Percentiles rank a stretch among this genome's conserved stretches.
These are phyloP conservation scores for Micropoecilia bifurca DNA, from an alignment of 2,797 vertebrate species.

Conservation along the genomic window DNA sequence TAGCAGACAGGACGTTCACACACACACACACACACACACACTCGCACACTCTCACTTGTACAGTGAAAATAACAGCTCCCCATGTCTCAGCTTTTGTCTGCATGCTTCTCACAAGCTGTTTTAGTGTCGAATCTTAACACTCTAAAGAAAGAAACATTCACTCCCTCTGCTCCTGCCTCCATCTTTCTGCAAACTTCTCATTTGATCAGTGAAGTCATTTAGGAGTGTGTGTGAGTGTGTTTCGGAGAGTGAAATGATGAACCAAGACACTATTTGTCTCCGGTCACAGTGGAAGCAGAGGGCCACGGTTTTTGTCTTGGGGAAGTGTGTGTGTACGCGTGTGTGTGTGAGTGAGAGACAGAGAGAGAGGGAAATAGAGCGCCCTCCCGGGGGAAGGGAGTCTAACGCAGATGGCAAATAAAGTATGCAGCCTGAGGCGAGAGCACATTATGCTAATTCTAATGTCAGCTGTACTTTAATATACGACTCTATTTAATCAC, in stretches of 20 bases:
- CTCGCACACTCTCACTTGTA: conserved; percentile 53
- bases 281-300: conserved; percentile 49
- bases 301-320: conserved; percentile 88
- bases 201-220: conserved; percentile 87
- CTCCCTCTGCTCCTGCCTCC: conserved; percentile 16
- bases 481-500: conserved; percentile 99
- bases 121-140: conserved; percentile 57
- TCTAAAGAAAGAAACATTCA: conserved; percentile 57
- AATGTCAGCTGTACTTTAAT: conserved; percentile 99
- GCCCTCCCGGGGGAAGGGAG: conserved; percentile 93
- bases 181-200: conserved; percentile 77
- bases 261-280: conserved; percentile 84
- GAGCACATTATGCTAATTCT: conserved; percentile 99
- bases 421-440: conserved; percentile 99
- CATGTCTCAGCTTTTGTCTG: conserved; percentile 47
- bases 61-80: conserved; percentile 44
- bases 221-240: conserved; percentile 46
- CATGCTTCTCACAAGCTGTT: conserved; percentile 47
- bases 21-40: conserved; percentile 36
- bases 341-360: too few species aligned
- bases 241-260: conserved; percentile 53
- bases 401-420: conserved; percentile 99
- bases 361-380: conserved; percentile 72
- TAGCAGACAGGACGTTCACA: conserved; percentile 66
- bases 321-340: conserved; percentile 44